Evolutionary conservation across 2,797 vertebrate genomes (phyloP).

Genomic region (Phyllotis vaccarum): DNA sequence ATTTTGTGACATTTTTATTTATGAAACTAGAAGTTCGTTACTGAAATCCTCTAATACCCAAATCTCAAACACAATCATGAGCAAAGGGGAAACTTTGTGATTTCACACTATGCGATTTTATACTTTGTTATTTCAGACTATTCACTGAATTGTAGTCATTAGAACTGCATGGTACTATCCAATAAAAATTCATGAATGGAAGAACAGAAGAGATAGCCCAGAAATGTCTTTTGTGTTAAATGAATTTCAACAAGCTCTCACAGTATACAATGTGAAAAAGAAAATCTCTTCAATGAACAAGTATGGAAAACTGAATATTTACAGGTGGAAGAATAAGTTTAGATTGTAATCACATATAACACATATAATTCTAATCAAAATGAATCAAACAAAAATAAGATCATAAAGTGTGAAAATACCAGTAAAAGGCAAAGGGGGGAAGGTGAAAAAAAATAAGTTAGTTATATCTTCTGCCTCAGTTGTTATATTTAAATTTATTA

Average conservation of each 20-base stretch:
- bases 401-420: not conserved
- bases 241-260: not conserved
- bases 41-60: not conserved
- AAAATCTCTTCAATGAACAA: not conserved
- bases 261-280: not conserved
- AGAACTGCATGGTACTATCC: not conserved
- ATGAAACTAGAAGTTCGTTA: no score
- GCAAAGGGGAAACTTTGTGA: not conserved
- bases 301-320: not conserved
- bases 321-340: not conserved
- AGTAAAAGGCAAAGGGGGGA: not conserved
- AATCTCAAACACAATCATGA: not conserved
- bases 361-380: not conserved
- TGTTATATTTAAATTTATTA: not conserved
- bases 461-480: not conserved
- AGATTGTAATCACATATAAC: not conserved
- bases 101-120: not conserved
- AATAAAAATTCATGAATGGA: not conserved
- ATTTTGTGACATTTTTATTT: not conserved
- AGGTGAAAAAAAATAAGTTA: not conserved
- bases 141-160: not conserved
- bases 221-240: not conserved
- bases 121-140: not conserved
- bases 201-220: not conserved
- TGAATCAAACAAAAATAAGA: not conserved